phyloP scores from a whole-genome alignment of 2,888 invertebrate genomes.

The Lottia gigantea region DNA sequence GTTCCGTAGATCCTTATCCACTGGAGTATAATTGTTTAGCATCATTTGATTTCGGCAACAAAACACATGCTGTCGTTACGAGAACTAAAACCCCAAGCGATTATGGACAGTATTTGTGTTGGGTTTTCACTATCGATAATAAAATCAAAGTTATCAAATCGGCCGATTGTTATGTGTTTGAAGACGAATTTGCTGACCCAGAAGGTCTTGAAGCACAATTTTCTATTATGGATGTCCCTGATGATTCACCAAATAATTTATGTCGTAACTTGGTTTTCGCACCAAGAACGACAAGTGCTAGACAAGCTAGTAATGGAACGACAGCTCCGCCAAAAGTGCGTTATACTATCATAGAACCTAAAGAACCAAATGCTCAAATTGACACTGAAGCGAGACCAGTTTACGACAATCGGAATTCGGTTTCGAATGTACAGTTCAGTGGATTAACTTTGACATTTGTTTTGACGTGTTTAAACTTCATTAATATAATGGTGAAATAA shows the following conservation, averaged over 20 bases:
- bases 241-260: not conserved
- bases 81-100: constrained; percentile 18
- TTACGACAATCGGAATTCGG: not conserved
- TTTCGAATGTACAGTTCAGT: not conserved
- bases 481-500: no score
- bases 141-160: constrained; percentile 33
- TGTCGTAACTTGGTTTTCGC: constrained; percentile 3
- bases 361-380: constrained; percentile 3
- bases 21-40: constrained; percentile 46
- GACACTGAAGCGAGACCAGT: not conserved
- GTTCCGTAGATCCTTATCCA: constrained; percentile 21
- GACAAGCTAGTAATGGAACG: constrained; percentile 9
- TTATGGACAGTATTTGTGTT: constrained; percentile 41
- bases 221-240: constrained; percentile 10
- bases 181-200: constrained; percentile 16
- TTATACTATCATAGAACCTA: constrained; percentile 1
- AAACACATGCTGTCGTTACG: constrained; percentile 45
- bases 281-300: not conserved
- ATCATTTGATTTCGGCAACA: constrained; percentile 41
- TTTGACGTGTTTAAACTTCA: no score
- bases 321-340: constrained; percentile 12
- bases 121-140: constrained; percentile 43
- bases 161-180: constrained; percentile 18
- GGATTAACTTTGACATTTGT: not conserved
- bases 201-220: constrained; percentile 9